Evolutionary conservation across 2,888 invertebrate species (phyloP), one percentile per base, ranked within the genome.

Genomic region (Clusia tigrina): DNA sequence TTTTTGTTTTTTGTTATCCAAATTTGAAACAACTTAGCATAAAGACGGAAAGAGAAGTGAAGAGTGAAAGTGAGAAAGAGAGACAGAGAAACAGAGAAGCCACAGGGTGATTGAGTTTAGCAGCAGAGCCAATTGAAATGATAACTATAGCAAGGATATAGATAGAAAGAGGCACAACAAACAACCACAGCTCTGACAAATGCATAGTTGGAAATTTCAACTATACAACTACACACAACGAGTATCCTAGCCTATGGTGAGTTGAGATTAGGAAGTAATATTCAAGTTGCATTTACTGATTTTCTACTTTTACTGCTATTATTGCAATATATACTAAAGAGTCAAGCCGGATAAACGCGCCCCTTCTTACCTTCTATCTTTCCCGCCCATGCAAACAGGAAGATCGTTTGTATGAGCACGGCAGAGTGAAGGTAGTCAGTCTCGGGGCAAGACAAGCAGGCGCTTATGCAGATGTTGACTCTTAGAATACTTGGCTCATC

Each of bases 211-310:
- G n/a, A n/a, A n/a, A 32, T 12, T 32, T 32, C 6, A 42, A 42
- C 42, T 42, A 42, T 17, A 42, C 20, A 20, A 23, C 23, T 10
- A 55, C 12, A 23, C 15, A 51, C n/a, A 53, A 15, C 15, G 38
- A 51, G 3, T 20, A n/a, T n/a, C 17, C 42, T 42, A 42, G 42
- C 42, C 42, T 42, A 65, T 68, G 69, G 71, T 71, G 69, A 72
- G 69, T 69, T 70, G 70, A 68, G 69, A 62, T 67, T 62, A 42
- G 6, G n/a, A 42, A 15, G n/a, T n/a, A n/a, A n/a, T n/a, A n/a
- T n/a, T n/a, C n/a, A n/a, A n/a, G n/a, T n/a, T n/a, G n/a, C n/a
- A n/a, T n/a, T n/a, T n/a, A n/a, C n/a, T n/a, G n/a, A n/a, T n/a
- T 32, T 12, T 32, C 42, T 18, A 55, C 64, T 63, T 60, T 32